A percentile compares a stretch with the other conserved stretches of the same genome.
These are phyloP conservation scores for Leguminivora glycinivorella DNA, from an alignment of 1,140 invertebrate species.

Conservation along the genomic window DNA sequence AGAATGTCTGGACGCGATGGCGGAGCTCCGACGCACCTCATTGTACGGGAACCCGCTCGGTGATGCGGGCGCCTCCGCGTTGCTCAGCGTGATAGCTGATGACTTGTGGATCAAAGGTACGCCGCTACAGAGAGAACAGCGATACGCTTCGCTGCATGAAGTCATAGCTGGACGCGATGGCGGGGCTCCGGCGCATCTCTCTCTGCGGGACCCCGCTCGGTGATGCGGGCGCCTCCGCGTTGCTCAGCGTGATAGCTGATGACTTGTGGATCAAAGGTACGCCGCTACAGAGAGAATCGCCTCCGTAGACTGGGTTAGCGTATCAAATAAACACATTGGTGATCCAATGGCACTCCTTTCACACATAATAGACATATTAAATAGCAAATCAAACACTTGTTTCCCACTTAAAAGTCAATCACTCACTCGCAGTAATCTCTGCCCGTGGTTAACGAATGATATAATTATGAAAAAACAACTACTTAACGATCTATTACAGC, in stretches of 20 bases:
- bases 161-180: conserved; percentile 86
- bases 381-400: too few species aligned
- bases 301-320: too few species aligned
- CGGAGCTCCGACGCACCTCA: conserved; percentile 85
- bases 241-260: conserved; percentile 81
- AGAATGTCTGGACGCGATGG: conserved; percentile 85
- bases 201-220: conserved; percentile 87
- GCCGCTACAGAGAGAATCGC: conserved; percentile 85
- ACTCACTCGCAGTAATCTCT: too few species aligned
- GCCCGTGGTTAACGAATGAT: too few species aligned
- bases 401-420: too few species aligned
- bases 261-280: conserved; percentile 83
- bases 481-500: too few species aligned
- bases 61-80: conserved; percentile 80
- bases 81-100: conserved; percentile 81
- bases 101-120: conserved; percentile 83
- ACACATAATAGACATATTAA: too few species aligned
- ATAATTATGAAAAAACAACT: too few species aligned
- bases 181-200: conserved; percentile 86
- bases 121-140: conserved; percentile 87
- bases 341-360: too few species aligned
- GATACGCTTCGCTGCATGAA: conserved; percentile 86
- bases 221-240: conserved; percentile 80
- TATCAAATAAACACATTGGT: too few species aligned
- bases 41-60: conserved; percentile 87